A percentile compares a stretch with the other conserved stretches of the same genome.
Evolutionary conservation across 2,888 invertebrate species (phyloP).

Genomic region (Acanthoscelides obtectus): DNA sequence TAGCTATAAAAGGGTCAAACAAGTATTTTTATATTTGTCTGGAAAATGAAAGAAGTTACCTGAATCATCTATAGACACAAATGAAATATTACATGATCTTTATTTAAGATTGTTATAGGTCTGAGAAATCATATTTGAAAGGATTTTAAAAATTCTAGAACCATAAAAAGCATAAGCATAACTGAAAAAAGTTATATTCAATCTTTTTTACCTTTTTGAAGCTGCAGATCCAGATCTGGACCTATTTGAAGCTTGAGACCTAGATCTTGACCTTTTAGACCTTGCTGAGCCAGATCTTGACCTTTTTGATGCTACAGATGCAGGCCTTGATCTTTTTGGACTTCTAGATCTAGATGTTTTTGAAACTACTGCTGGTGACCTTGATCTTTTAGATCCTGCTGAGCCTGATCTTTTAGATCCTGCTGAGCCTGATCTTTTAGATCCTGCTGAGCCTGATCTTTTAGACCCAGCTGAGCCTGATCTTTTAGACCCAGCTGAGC

Average conservation of each 20-base stretch:
- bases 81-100: too few relatives aligned
- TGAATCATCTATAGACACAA: too few relatives aligned
- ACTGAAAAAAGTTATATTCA: too few relatives aligned
- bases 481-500: conserved; percentile 21
- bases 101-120: too few relatives aligned
- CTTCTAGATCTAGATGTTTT: conserved; percentile 17
- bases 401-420: conserved; percentile 24
- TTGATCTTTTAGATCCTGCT: conserved; percentile 15
- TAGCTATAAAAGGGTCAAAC: too few relatives aligned
- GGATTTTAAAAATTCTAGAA: too few relatives aligned
- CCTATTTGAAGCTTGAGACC: conserved; percentile 25
- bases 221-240: conserved; percentile 16
- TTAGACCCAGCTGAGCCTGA: conserved; percentile 23
- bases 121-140: too few relatives aligned
- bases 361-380: conserved; percentile 22
- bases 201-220: neutral
- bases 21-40: too few relatives aligned
- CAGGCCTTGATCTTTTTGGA: conserved; percentile 19
- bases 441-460: conserved; percentile 16
- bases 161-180: too few relatives aligned
- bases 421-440: conserved; percentile 19
- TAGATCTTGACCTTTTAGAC: conserved; percentile 19
- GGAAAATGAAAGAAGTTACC: too few relatives aligned
- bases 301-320: conserved; percentile 23
- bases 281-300: conserved; percentile 15